Evolutionary conservation across 2,113 vertebrate genomes (phyloP).

Genomic region (Ranitomeya imitator): DNA sequence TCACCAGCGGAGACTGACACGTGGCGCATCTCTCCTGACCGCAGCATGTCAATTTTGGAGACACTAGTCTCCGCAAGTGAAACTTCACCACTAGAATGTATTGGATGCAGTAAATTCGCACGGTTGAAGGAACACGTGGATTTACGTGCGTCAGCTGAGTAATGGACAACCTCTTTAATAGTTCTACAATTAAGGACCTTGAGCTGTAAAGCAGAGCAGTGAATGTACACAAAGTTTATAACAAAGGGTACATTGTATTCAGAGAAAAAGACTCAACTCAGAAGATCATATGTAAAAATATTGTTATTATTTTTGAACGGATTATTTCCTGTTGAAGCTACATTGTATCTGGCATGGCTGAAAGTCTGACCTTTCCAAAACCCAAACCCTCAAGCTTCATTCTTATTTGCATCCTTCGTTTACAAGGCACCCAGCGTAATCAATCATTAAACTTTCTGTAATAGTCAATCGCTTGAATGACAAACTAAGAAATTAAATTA

Average conservation of each 20-base stretch:
- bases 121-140: too few species aligned
- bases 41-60: too few species aligned
- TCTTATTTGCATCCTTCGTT: background rate
- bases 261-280: constrained; percentile 29
- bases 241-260: background rate
- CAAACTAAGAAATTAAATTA: background rate
- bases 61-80: too few species aligned
- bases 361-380: background rate
- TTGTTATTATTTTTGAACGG: constrained; percentile 50
- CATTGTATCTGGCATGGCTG: constrained; percentile 32
- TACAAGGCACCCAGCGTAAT: background rate
- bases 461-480: background rate
- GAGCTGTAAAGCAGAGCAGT: too few species aligned
- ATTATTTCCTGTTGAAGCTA: constrained; percentile 36
- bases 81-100: too few species aligned
- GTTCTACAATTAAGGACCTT: too few species aligned
- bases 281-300: constrained; percentile 54
- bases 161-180: too few species aligned
- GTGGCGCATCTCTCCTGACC: too few species aligned
- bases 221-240: background rate
- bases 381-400: background rate
- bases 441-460: background rate
- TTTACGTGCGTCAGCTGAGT: too few species aligned
- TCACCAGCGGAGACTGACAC: too few species aligned
- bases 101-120: too few species aligned